A percentile compares a stretch with the other conserved stretches of the same genome.
phyloP scores from a whole-genome alignment of 2,113 vertebrate species.

The Zeus faber region DNA sequence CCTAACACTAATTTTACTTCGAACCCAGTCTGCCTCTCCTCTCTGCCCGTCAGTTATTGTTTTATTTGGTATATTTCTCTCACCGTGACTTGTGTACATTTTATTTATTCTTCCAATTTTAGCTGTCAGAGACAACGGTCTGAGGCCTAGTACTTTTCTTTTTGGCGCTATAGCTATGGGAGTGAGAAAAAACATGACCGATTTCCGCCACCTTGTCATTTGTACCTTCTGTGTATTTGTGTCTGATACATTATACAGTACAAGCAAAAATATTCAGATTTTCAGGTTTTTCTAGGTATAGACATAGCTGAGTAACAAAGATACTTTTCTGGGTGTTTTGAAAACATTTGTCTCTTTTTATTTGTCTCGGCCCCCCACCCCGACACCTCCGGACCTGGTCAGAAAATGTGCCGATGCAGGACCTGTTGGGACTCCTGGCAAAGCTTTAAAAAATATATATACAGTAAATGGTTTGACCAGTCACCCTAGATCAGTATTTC shows the following conservation, averaged over 20 bases:
- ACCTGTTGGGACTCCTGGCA: conserved; percentile 23
- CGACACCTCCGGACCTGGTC: conserved; percentile 22
- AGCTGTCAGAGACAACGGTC: conserved; percentile 30
- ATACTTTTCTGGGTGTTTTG: conserved; percentile 35
- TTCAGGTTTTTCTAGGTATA: conserved; percentile 43
- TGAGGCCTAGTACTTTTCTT: conserved; percentile 36
- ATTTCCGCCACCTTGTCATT: conserved; percentile 36
- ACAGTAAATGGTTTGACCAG: conserved; percentile 15
- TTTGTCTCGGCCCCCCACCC: conserved; percentile 35
- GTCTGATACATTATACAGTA: conserved; percentile 32
- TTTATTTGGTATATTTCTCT: conserved; percentile 54
- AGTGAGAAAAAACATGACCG: conserved; percentile 37
- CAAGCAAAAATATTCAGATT: conserved; percentile 26
- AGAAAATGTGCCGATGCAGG: conserved; percentile 19
- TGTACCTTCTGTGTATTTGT: conserved; percentile 22
- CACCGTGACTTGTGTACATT: conserved; percentile 50
- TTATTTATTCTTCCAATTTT: conserved; percentile 63
- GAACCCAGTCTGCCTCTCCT: conserved; percentile 30
- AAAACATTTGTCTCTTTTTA: conserved; percentile 31
- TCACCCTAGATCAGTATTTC: conserved; percentile 29
- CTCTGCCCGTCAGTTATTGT: conserved; percentile 35
- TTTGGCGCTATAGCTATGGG: conserved; percentile 29
- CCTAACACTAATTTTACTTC: not conserved
- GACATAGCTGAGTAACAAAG: conserved; percentile 35
- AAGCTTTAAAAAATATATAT: too few species aligned